These are phyloP conservation scores for Crypturellus tataupa DNA, from an alignment of 2,797 vertebrate genomes.

Conservation along the genomic window DNA sequence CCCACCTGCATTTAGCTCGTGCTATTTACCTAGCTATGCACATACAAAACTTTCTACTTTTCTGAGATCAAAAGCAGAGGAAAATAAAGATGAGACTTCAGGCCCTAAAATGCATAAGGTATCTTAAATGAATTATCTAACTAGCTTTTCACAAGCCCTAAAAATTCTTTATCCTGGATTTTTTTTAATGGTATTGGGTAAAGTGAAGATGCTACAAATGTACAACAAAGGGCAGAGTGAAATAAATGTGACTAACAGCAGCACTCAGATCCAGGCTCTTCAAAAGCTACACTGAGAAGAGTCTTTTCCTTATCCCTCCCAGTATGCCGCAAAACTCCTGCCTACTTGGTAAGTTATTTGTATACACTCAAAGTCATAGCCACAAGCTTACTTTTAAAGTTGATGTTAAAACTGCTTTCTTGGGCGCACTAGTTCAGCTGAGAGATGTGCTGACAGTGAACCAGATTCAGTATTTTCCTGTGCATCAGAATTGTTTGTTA, in stretches of 20 bases:
- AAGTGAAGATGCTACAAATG: neutral
- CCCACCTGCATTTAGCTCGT: neutral
- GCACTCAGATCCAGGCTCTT: neutral
- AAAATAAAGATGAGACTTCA: neutral
- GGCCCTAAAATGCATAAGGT: neutral
- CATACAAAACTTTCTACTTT: neutral
- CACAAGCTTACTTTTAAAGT: conserved; percentile 15
- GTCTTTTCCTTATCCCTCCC: conserved; percentile 33
- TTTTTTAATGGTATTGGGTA: neutral
- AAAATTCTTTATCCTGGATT: neutral
- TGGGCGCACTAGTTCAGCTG: neutral
- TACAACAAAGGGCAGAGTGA: neutral
- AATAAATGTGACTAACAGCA: neutral
- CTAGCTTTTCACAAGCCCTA: neutral
- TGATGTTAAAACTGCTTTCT: neutral
- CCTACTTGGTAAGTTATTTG: conserved; percentile 12
- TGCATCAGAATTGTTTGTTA: neutral
- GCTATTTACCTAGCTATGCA: neutral
- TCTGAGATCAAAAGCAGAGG: neutral
- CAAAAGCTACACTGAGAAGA: neutral
- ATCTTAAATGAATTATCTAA: neutral
- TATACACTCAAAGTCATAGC: conserved; percentile 31
- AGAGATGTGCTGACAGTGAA: neutral
- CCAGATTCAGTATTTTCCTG: neutral
- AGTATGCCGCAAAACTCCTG: neutral